Evolutionary conservation across 1,140 invertebrate genomes (phyloP).

Genomic region (Drosophila pruinosa): DNA sequence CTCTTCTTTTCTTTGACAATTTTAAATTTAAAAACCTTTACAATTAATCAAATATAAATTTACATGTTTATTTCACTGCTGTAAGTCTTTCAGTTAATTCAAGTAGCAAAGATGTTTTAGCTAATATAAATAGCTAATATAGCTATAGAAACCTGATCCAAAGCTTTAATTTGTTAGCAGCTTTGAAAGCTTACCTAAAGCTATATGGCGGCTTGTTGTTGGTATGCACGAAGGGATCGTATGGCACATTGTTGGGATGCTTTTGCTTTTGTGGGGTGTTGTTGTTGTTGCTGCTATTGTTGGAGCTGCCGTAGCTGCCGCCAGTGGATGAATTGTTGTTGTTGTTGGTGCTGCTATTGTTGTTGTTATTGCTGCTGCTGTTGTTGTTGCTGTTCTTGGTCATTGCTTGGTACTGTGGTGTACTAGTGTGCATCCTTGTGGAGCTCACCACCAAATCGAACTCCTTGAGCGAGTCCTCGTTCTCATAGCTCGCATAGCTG

Average conservation of each 20-base stretch:
- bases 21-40: too few relatives aligned
- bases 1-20: too few relatives aligned
- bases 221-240: slow-evolving; percentile 90
- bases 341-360: slow-evolving; percentile 10
- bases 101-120: too few relatives aligned
- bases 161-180: neutral
- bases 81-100: too few relatives aligned
- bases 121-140: too few relatives aligned
- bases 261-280: slow-evolving; percentile 84
- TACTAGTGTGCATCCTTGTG: slow-evolving; percentile 60
- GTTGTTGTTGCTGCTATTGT: slow-evolving; percentile 4
- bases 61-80: too few relatives aligned
- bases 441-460: slow-evolving; percentile 61
- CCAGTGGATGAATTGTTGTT: slow-evolving; percentile 32
- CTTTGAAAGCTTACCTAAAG: slow-evolving; percentile 65
- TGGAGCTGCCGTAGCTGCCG: slow-evolving; percentile 6
- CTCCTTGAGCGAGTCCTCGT: slow-evolving; percentile 80
- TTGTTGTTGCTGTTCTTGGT: slow-evolving; percentile 33
- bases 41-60: too few relatives aligned
- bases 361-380: slow-evolving; percentile 25
- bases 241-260: slow-evolving; percentile 89
- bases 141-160: too few relatives aligned
- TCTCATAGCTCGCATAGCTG: slow-evolving; percentile 77
- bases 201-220: slow-evolving; percentile 97
- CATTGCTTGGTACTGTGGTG: slow-evolving; percentile 56